Evolutionary conservation across 1,140 invertebrate species (phyloP), one percentile per base, ranked within the genome.

Genomic region (Metaphire vulgaris): DNA sequence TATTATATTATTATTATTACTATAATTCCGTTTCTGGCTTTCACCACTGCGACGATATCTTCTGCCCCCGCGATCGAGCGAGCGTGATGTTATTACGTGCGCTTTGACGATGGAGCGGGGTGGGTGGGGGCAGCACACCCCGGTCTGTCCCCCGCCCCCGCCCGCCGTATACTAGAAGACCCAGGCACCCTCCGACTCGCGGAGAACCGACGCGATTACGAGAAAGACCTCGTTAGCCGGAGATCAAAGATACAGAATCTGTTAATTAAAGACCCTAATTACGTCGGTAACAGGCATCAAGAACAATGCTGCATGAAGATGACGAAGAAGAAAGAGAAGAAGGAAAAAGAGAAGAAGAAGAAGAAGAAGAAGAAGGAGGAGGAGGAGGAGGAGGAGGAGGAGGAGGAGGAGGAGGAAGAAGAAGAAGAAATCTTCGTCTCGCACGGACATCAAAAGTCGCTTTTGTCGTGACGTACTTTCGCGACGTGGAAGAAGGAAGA

Each of bases 201-300:
- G n/a, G n/a, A n/a, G n/a, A n/a, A n/a, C n/a, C n/a, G n/a, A n/a
- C n/a, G n/a, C n/a, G n/a, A n/a, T n/a, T n/a, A n/a, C n/a, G n/a
- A 56, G 41, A 56, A 56, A 6, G 41, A 56, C 6, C 6, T 56
- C 41, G 41, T 56, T 56, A 56, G 21, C 41, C n/a, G n/a, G n/a
- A 21, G 41, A 56, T 56, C 41, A 56, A 56, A 56, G 41, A 6
- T 21, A 12, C 41, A 6, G 6, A 21, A 56, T 56, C 41, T 56
- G 41, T 56, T 56, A 56, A 56, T 56, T 56, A 56, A 56, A 56
- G 41, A 56, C 41, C 41, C 41, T 56, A 56, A 56, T 56, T 56
- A 56, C 6, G 21, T 21, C 41, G 21, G 6, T 21, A 56, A 56
- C 6, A 56, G 6, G 41, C 41, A 12, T 21, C 6, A 56, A 56